Conservation (phyloP, 2,797 vertebrate genomes). For the Amblyraja radiata region DNA sequence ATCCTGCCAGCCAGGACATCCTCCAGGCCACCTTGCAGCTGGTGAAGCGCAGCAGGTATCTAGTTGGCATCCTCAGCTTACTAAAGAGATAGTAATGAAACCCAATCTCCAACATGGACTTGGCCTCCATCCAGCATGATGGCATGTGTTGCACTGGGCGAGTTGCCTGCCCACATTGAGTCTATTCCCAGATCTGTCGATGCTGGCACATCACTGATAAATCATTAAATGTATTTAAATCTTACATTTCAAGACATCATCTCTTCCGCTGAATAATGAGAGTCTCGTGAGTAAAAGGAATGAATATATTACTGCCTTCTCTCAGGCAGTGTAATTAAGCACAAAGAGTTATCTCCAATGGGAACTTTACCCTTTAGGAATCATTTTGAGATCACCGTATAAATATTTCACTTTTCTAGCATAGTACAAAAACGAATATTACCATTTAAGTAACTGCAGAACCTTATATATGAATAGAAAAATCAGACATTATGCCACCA, state of each 20-base stretch:
- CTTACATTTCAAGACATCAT: slow-evolving; percentile 23
- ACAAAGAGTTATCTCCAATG: slow-evolving; percentile 32
- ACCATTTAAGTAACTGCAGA: neutral
- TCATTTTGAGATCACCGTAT: slow-evolving; percentile 5
- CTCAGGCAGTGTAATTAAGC: slow-evolving; percentile 34
- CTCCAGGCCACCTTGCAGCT: neutral
- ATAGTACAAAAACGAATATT: neutral
- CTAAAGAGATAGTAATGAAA: neutral
- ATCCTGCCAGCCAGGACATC: neutral
- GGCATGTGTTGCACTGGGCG: neutral
- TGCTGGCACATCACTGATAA: slow-evolving; percentile 11
- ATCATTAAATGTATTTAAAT: slow-evolving; percentile 32
- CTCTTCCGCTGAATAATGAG: slow-evolving; percentile 5
- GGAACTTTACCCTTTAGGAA: slow-evolving; percentile 4
- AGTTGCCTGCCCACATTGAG: neutral
- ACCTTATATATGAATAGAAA: neutral
- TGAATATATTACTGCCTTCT: slow-evolving; percentile 27
- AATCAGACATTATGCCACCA: neutral
- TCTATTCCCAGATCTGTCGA: neutral
- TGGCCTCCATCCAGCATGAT: neutral
- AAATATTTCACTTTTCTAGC: slow-evolving; percentile 23
- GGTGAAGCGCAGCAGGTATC: neutral
- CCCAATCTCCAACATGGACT: too few relatives aligned
- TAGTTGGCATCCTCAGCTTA: neutral
- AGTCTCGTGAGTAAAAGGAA: slow-evolving; percentile 24